Percentiles rank a stretch among this genome's conserved stretches.
Evolutionary conservation across 2,797 vertebrate species (phyloP).

Genomic region (Myotis daubentonii): DNA sequence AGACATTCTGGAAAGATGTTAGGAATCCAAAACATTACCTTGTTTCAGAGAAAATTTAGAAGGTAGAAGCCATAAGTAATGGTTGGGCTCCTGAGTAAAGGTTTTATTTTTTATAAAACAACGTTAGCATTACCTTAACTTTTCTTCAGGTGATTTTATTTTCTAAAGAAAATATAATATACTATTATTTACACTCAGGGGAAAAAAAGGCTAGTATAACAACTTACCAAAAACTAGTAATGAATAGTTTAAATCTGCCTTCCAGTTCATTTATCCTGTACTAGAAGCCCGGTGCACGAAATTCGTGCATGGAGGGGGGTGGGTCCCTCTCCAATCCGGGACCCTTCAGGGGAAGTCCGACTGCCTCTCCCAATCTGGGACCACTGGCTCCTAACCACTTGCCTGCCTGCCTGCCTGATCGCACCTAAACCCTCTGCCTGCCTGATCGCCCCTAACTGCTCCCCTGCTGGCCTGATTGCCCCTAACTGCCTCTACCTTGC

Average conservation of each 20-base stretch:
- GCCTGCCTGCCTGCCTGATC: too few species aligned
- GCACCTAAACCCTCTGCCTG: too few species aligned
- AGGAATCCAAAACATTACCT: neutral
- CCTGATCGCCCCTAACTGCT: too few species aligned
- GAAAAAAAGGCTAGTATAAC: conserved; percentile 51
- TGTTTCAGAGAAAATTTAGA: conserved; percentile 22
- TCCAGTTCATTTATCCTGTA: neutral
- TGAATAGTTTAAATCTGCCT: neutral
- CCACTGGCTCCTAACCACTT: too few species aligned
- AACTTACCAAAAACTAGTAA: neutral
- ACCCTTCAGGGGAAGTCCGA: too few species aligned
- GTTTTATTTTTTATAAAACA: conserved; percentile 34
- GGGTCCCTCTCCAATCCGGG: too few species aligned
- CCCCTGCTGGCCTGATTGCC: too few species aligned
- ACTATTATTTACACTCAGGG: neutral
- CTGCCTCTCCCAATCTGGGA: too few species aligned
- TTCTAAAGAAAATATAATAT: conserved; percentile 21
- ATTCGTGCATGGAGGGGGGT: too few species aligned
- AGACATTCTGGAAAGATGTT: neutral
- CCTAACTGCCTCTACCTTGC: too few species aligned
- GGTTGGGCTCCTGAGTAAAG: neutral
- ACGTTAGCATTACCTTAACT: conserved; percentile 4
- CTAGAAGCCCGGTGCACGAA: too few species aligned
- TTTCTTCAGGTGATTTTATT: neutral
- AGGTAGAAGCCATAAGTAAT: neutral